phyloP scores from a whole-genome alignment of 2,113 vertebrate species.

The Phylloscopus whistleri region DNA sequence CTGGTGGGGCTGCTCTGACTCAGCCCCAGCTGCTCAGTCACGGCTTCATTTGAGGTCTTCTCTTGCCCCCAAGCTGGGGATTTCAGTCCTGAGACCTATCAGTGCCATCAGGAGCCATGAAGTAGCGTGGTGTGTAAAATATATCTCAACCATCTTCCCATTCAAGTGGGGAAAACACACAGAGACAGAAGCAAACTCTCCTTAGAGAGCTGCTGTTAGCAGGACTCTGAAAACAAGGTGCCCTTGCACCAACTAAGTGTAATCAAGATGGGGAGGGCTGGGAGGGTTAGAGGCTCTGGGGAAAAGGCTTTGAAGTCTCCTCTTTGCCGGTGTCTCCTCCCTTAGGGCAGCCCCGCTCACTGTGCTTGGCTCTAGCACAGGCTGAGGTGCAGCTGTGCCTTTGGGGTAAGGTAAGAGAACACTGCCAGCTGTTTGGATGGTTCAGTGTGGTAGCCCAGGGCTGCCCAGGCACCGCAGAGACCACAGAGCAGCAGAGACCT shows the following conservation, averaged over 20 bases:
- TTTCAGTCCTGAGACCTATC: not conserved
- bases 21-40: not conserved
- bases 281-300: not conserved
- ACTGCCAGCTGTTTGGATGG: accelerated
- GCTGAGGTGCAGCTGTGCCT: not conserved
- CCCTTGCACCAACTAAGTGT: not conserved
- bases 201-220: not conserved
- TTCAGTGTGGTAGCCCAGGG: not conserved
- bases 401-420: not conserved
- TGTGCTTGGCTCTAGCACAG: not conserved
- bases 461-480: not conserved
- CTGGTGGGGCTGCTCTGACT: not conserved
- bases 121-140: accelerated
- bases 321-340: not conserved
- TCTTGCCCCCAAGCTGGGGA: not conserved
- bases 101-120: not conserved
- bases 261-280: not conserved
- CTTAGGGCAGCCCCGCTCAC: not conserved
- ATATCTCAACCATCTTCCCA: not conserved
- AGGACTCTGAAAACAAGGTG: not conserved
- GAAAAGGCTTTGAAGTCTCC: not conserved
- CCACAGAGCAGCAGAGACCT: not conserved
- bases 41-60: not conserved
- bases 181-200: not conserved
- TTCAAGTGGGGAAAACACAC: not conserved